Percentiles rank a stretch among this genome's conserved stretches.
Conservation (phyloP, 1,140 invertebrate species). For the Ectropis grisescens region DNA sequence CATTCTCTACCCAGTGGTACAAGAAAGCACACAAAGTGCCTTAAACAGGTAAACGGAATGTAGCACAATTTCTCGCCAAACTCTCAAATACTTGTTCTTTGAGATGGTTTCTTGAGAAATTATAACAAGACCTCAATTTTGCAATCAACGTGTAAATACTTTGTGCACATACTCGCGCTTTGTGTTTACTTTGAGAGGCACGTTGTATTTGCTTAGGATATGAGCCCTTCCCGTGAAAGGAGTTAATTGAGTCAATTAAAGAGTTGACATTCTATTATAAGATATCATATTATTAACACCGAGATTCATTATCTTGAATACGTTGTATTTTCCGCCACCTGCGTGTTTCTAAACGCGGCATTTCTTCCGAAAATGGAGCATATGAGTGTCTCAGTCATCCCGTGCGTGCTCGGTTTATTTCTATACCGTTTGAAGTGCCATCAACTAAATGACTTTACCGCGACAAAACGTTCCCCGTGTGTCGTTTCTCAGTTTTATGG, state of each 20-base stretch:
- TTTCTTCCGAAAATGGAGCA: constrained; percentile 24
- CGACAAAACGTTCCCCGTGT: constrained; percentile 10
- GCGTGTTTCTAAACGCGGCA: constrained; percentile 13
- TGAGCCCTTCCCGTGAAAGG: constrained; percentile 4
- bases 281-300: constrained; percentile 11
- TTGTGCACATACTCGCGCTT: too few species aligned
- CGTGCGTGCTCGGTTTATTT: constrained; percentile 19
- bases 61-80: too few species aligned
- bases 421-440: constrained; percentile 19
- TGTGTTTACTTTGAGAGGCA: too few species aligned
- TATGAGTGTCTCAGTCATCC: too few species aligned
- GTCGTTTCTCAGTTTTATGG: constrained; percentile 12
- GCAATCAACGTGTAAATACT: constrained; percentile 5
- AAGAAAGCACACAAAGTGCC: too few species aligned
- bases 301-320: constrained; percentile 4
- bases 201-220: constrained; percentile 22
- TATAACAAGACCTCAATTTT: constrained; percentile 7
- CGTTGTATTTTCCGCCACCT: constrained; percentile 17
- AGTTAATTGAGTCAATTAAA: constrained; percentile 23
- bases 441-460: constrained; percentile 16
- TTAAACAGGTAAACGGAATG: too few species aligned
- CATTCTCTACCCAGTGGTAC: constrained; percentile 14
- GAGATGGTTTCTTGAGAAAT: too few species aligned
- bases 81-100: too few species aligned
- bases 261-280: constrained; percentile 2